Conservation (phyloP, 2,888 invertebrate species). For the Capitulum mitella region DNA sequence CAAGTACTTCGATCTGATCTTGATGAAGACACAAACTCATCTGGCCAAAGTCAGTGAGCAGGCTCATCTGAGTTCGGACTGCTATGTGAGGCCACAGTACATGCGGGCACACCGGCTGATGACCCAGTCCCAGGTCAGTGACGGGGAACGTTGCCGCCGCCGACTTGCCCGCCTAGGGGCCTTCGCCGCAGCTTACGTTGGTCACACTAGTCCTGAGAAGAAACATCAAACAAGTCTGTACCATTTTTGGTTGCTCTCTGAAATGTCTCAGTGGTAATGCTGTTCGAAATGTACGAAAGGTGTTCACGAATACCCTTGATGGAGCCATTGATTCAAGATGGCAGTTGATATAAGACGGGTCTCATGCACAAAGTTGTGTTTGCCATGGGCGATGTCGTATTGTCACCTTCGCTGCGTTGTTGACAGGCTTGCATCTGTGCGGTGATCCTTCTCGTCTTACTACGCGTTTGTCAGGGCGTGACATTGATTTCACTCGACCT, state of each 20-base stretch:
- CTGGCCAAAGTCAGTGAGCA: neutral
- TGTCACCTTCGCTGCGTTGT: too few species aligned
- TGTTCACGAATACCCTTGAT: too few species aligned
- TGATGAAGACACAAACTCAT: neutral
- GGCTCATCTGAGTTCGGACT: neutral
- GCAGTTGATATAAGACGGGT: too few species aligned
- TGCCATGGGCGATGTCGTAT: too few species aligned
- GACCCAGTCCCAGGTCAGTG: neutral
- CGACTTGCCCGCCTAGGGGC: neutral
- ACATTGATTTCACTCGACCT: neutral
- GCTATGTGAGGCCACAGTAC: neutral
- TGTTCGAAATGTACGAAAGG: too few species aligned
- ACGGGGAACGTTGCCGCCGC: neutral
- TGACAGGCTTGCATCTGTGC: neutral
- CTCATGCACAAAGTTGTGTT: too few species aligned
- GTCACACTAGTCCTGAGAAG: too few species aligned
- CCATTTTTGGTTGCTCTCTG: too few species aligned
- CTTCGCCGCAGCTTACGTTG: too few species aligned
- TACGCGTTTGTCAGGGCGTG: neutral
- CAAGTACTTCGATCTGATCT: neutral
- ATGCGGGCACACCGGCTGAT: neutral
- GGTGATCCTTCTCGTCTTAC: constrained; percentile 1
- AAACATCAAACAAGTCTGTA: too few species aligned
- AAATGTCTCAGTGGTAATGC: too few species aligned
- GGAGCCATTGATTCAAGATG: too few species aligned